Conservation (phyloP, 2,113 vertebrate genomes). For the Motacilla tschutschensis region DNA sequence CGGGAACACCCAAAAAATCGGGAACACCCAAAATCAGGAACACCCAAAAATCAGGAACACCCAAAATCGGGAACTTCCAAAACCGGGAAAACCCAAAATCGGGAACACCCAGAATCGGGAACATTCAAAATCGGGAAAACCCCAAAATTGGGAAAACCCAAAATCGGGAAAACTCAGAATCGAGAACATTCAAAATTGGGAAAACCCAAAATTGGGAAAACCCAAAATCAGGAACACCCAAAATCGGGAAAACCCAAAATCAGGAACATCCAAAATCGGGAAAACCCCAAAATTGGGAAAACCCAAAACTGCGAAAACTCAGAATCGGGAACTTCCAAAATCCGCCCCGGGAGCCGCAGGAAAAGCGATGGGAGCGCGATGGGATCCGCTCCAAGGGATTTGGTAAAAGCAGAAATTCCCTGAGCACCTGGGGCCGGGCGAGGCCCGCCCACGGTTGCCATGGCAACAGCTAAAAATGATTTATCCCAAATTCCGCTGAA, state of each 20-base stretch:
- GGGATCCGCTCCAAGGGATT: fast-evolving
- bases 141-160: background rate
- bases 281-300: too few relatives aligned
- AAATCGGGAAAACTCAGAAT: too few relatives aligned
- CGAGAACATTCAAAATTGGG: too few relatives aligned
- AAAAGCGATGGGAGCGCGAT: fast-evolving
- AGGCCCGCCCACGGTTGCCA: fast-evolving
- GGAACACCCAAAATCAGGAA: too few relatives aligned
- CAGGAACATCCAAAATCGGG: too few relatives aligned
- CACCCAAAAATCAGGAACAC: too few relatives aligned
- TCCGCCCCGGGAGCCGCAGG: background rate
- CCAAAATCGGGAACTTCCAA: too few relatives aligned
- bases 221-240: too few relatives aligned
- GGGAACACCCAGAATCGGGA: background rate
- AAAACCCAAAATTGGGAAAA: background rate
- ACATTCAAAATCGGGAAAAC: background rate
- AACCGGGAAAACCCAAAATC: too few relatives aligned
- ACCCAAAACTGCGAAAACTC: background rate
- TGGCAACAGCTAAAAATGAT: fast-evolving
- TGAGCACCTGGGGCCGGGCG: fast-evolving
- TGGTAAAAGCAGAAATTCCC: fast-evolving
- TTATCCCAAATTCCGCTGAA: fast-evolving
- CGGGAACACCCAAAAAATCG: background rate
- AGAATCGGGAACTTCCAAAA: background rate
- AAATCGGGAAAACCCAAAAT: too few relatives aligned